phyloP scores from a whole-genome alignment of 37 sponge, comb jelly and placozoan species.

The Halisarca cf. caerulea region DNA sequence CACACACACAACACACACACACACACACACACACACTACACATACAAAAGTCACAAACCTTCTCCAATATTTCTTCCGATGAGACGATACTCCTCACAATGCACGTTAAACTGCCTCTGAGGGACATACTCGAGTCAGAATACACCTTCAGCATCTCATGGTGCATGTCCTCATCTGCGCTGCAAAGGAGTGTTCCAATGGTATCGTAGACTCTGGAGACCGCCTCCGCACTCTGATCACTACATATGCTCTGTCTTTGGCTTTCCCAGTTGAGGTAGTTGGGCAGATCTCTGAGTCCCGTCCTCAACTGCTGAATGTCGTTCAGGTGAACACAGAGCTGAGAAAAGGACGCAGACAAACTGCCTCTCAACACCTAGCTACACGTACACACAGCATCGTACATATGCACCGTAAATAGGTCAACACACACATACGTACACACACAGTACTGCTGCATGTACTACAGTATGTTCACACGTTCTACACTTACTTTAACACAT shows the following conservation, averaged over 20 bases:
- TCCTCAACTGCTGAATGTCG: constrained; percentile 18
- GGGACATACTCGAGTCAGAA: background rate
- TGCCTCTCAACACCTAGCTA: too few species aligned
- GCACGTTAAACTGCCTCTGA: background rate
- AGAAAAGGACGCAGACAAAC: background rate
- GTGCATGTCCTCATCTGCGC: constrained; percentile 18
- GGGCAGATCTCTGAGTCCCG: background rate
- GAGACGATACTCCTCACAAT: background rate
- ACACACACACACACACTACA: background rate
- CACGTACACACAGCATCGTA: too few species aligned
- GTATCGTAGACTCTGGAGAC: background rate
- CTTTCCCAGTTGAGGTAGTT: background rate
- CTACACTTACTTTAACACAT: too few species aligned
- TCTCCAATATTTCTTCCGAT: background rate
- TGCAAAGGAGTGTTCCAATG: background rate
- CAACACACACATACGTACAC: too few species aligned
- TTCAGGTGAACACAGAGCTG: constrained; percentile 26
- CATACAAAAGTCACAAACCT: background rate
- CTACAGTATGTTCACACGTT: too few species aligned
- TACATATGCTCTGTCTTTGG: background rate
- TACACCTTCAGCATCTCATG: constrained; percentile 8
- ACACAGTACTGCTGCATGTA: too few species aligned
- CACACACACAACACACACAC: background rate
- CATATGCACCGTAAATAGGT: too few species aligned
- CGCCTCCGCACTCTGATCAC: background rate